Conservation (phyloP, 2,797 vertebrate species). For the Squalus acanthias region DNA sequence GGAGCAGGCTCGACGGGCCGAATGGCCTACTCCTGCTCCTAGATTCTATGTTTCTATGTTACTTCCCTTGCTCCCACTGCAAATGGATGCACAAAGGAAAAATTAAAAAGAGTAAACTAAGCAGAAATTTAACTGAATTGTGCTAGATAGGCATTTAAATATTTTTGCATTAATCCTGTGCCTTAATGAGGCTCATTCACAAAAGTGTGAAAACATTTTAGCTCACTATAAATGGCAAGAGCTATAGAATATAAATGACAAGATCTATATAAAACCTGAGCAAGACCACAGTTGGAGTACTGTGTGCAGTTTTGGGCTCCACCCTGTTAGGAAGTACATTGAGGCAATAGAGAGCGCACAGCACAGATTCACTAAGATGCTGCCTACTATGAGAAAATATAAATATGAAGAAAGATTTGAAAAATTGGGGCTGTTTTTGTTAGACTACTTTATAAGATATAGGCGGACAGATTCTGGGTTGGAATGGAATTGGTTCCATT, state of each 20-base stretch:
- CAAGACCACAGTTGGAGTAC: too few relatives aligned
- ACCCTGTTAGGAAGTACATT: not conserved
- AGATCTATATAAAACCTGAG: not conserved
- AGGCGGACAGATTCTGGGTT: not conserved
- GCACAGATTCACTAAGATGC: not conserved
- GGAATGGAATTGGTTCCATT: not conserved
- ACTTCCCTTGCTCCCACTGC: not conserved
- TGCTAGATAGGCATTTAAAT: not conserved
- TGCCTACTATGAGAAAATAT: not conserved
- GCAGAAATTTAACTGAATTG: not conserved
- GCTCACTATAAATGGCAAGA: not conserved
- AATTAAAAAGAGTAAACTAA: not conserved
- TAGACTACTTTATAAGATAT: not conserved
- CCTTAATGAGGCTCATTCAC: not conserved
- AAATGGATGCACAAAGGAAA: slow-evolving; percentile 3
- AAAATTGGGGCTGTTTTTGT: not conserved
- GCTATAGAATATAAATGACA: not conserved
- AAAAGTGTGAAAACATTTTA: not conserved
- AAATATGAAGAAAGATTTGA: not conserved
- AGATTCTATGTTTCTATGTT: too few relatives aligned
- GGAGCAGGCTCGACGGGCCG: too few relatives aligned
- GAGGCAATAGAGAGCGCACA: not conserved
- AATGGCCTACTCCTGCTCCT: too few relatives aligned
- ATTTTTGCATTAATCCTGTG: not conserved
- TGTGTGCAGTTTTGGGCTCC: not conserved